Conservation (phyloP, 2,888 invertebrate species). For the Philereme transversata region DNA sequence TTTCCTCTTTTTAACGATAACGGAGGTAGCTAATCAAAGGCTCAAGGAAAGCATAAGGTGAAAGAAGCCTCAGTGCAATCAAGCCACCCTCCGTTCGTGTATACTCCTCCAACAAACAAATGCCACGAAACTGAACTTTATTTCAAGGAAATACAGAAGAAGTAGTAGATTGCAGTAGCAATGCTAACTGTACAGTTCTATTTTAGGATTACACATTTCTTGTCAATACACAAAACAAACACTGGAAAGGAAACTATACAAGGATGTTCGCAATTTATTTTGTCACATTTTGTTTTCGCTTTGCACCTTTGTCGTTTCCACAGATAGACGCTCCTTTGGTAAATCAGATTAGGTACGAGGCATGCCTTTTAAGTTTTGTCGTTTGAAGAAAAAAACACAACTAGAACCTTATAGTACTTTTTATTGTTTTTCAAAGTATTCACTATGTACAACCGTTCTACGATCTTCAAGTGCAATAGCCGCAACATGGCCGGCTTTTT, state of each 20-base stretch:
- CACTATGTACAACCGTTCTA: too few relatives aligned
- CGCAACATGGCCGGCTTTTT: too few relatives aligned
- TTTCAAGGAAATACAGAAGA: conserved; percentile 14
- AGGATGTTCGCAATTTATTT: conserved; percentile 58
- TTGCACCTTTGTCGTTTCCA: conserved; percentile 45
- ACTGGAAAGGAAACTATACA: conserved; percentile 54
- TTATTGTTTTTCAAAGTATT: too few relatives aligned
- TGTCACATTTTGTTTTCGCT: conserved; percentile 49
- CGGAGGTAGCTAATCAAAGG: conserved; percentile 68
- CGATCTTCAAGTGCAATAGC: too few relatives aligned
- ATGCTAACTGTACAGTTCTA: conserved; percentile 60
- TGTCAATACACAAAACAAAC: conserved; percentile 74
- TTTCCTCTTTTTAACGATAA: conserved; percentile 37
- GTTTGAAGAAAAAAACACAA: too few relatives aligned
- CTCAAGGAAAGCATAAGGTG: conserved; percentile 59
- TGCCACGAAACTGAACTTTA: conserved; percentile 26
- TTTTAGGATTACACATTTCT: conserved; percentile 62
- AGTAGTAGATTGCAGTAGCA: conserved; percentile 31
- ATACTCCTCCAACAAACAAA: conserved; percentile 17
- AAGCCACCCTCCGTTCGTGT: conserved; percentile 52
- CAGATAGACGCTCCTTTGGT: conserved; percentile 9
- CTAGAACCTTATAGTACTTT: too few relatives aligned
- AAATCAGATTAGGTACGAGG: conserved; percentile 19
- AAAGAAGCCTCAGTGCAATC: conserved; percentile 70
- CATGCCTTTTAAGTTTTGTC: too few relatives aligned